Evolutionary conservation across 2,797 vertebrate genomes (phyloP).

Genomic region (Pantherophis alleghaniensis): DNA sequence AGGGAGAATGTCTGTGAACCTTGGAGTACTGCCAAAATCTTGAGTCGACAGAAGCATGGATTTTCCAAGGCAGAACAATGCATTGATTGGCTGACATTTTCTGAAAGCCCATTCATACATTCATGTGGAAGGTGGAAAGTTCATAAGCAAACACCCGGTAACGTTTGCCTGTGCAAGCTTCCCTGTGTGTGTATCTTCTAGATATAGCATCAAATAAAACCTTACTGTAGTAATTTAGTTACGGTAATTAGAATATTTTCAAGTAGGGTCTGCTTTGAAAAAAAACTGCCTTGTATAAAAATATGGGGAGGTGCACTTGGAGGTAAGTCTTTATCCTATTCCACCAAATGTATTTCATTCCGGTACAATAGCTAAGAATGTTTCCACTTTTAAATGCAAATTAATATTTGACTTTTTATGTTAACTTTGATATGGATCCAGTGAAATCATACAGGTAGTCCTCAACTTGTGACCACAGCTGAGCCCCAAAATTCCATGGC

Average conservation of each 20-base stretch:
- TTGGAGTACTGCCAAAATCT: conserved; percentile 57
- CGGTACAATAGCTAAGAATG: conserved; percentile 43
- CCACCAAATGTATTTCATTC: conserved; percentile 36
- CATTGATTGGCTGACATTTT: conserved; percentile 57
- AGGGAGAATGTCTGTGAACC: conserved; percentile 38
- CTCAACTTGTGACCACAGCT: not conserved
- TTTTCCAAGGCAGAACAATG: conserved; percentile 57
- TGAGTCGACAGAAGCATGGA: conserved; percentile 56
- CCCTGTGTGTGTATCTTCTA: not conserved
- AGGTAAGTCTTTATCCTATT: not conserved
- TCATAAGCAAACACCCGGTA: not conserved
- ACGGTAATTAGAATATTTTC: not conserved
- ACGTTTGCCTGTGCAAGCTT: not conserved
- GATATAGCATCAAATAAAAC: not conserved
- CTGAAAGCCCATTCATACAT: conserved; percentile 18
- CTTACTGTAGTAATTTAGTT: not conserved
- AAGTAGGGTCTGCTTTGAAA: not conserved
- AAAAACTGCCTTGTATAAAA: not conserved
- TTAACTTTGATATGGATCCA: conserved; percentile 57
- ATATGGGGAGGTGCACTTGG: not conserved
- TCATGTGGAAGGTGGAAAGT: conserved; percentile 1
- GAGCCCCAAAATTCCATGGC: not conserved
- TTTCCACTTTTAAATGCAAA: conserved; percentile 23
- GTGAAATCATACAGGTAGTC: conserved; percentile 22
- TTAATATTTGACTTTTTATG: conserved; percentile 54